phyloP scores from a whole-genome alignment of 2,888 invertebrate species.

The Euphydryas editha region DNA sequence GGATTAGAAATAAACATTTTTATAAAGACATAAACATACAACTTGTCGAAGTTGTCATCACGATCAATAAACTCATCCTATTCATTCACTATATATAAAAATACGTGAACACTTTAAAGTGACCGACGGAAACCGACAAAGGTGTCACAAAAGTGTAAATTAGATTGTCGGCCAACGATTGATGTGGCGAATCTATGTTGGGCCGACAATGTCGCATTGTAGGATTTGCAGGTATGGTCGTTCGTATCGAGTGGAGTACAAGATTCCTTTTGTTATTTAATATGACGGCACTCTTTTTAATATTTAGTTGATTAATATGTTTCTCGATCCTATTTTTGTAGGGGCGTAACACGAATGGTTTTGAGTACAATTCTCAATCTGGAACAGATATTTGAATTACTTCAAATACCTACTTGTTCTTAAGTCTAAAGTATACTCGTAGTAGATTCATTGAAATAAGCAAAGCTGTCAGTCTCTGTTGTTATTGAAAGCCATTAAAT shows the following conservation, averaged over 20 bases:
- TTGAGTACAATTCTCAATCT: too few relatives aligned
- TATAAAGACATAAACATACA: slow-evolving; percentile 1
- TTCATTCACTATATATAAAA: slow-evolving; percentile 22
- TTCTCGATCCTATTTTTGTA: background rate
- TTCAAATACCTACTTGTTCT: too few relatives aligned
- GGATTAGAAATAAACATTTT: background rate
- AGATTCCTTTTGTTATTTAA: slow-evolving; percentile 3
- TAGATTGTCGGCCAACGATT: slow-evolving; percentile 45
- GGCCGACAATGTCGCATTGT: slow-evolving; percentile 50
- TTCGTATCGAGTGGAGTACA: slow-evolving; percentile 13
- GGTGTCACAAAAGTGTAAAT: slow-evolving; percentile 34
- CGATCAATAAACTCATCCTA: slow-evolving; percentile 25
- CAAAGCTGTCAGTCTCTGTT: too few relatives aligned
- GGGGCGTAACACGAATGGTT: too few relatives aligned
- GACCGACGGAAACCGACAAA: slow-evolving; percentile 28
- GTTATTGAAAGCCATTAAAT: too few relatives aligned
- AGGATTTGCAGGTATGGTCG: slow-evolving; percentile 30
- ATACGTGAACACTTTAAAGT: slow-evolving; percentile 31
- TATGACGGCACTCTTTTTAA: background rate
- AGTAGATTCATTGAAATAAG: too few relatives aligned
- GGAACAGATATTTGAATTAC: too few relatives aligned
- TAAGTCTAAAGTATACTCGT: too few relatives aligned
- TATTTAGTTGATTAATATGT: background rate
- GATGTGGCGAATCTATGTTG: slow-evolving; percentile 83
- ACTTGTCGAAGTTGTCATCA: slow-evolving; percentile 11